Evolutionary conservation across 2,888 invertebrate genomes (phyloP), one percentile per base, ranked within the genome.

Genomic region (Drosophila longiperda): DNA sequence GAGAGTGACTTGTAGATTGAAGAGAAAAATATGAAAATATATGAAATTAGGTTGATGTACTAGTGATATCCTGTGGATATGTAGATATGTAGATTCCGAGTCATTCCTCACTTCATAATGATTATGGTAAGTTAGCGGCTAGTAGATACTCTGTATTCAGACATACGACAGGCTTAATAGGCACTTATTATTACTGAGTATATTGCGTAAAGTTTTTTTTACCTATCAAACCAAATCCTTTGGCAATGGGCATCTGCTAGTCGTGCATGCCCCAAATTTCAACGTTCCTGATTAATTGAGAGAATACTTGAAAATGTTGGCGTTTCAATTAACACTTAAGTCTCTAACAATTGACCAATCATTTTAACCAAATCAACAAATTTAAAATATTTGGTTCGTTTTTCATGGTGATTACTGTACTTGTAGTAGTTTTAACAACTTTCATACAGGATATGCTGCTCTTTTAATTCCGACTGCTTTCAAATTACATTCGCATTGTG

Each of bases 401-500:
- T 32, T 42, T 17, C 52, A 66, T 42, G 68, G 60, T 55, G 42
- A 58, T 53, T 36, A 23, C 7, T 45, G 26, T 23, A 45, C 45
- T 45, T 45, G 20, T 20, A 23, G 17, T 6, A 20, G 40, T 36
- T 8, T 42, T 45, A 33, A 50, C 33, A 34, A 42, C 45, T 70
- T 72, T 53, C 38, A 40, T 34, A 48, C 12, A 17, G 49, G 49
- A 17, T 49, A 52, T 36, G 50, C 32, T 32, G 29, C 15, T 36
- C n/a, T 36, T 34, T 53, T 12, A 32, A 38, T 42, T 66, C 40
- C 33, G 32, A 48, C 53, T 50, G 60, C 23, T 36, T 29, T 57
- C 45, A 54, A 75, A 45, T 61, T 71, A 60, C 75, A 75, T 40
- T 60, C 58, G 62, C 75, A 62, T 65, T 76, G 70, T 71, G 62